A percentile compares a stretch with the other conserved stretches of the same genome.
Conservation (phyloP, 2,113 vertebrate genomes). For the Dromaius novaehollandiae region DNA sequence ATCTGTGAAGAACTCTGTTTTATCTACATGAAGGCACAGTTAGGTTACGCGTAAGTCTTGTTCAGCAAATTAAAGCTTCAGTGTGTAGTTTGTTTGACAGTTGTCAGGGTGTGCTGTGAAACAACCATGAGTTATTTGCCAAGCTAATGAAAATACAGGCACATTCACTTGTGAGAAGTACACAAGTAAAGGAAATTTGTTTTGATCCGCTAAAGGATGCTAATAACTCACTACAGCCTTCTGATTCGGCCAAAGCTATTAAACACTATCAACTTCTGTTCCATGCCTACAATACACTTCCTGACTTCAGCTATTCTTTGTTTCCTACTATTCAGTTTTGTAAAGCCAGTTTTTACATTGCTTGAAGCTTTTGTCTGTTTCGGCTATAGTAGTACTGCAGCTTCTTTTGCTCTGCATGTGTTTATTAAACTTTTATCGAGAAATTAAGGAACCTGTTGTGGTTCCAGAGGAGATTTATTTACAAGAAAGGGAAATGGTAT, state of each 20-base stretch:
- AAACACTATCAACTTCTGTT: slow-evolving; percentile 45
- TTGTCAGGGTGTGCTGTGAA: slow-evolving; percentile 12
- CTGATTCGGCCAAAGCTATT: slow-evolving; percentile 54
- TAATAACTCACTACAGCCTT: neutral
- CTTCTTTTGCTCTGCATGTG: slow-evolving; percentile 47
- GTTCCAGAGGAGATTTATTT: slow-evolving; percentile 47
- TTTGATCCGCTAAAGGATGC: slow-evolving; percentile 32
- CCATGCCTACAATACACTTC: slow-evolving; percentile 61
- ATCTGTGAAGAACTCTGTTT: neutral
- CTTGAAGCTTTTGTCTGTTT: slow-evolving; percentile 49
- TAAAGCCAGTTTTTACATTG: slow-evolving; percentile 33
- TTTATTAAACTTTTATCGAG: slow-evolving; percentile 70
- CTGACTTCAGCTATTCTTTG: slow-evolving; percentile 59
- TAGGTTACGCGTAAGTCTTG: neutral
- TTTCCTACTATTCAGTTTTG: slow-evolving; percentile 70
- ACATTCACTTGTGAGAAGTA: slow-evolving; percentile 5
- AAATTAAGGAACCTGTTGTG: slow-evolving; percentile 57
- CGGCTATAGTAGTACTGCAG: slow-evolving; percentile 49
- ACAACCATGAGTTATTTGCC: neutral
- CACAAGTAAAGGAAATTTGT: slow-evolving; percentile 46
- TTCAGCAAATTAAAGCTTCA: neutral
- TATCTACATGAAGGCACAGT: neutral
- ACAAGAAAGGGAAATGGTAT: slow-evolving; percentile 20
- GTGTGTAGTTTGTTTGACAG: neutral
- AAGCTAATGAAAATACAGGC: slow-evolving; percentile 42